Percentiles rank a stretch among this genome's conserved stretches.
Evolutionary conservation across 2,113 vertebrate species (phyloP).

Genomic region (Cynocephalus volans): DNA sequence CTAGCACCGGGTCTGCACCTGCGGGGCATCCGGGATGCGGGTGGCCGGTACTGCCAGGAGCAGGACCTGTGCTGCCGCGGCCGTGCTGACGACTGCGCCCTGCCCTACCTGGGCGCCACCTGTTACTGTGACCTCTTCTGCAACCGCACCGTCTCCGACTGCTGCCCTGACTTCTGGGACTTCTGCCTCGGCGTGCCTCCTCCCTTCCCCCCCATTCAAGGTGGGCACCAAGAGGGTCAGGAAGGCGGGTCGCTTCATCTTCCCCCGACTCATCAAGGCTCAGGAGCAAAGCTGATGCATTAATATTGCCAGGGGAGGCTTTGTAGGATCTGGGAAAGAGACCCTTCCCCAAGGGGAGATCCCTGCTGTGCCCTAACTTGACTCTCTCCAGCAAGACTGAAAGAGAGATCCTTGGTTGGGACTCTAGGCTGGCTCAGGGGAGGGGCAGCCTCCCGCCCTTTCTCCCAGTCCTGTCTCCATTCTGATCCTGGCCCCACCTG

Average conservation of each 20-base stretch:
- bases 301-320: not conserved
- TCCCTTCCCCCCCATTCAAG: conserved; percentile 89
- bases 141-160: conserved; percentile 97
- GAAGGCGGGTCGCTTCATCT: not conserved
- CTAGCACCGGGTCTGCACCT: conserved; percentile 92
- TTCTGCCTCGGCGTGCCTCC: conserved; percentile 94
- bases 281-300: not conserved
- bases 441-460: conserved; percentile 37
- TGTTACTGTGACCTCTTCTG: conserved; percentile 99
- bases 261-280: not conserved
- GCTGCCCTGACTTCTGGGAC: conserved; percentile 98
- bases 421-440: not conserved
- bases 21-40: conserved; percentile 94
- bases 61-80: conserved; percentile 94
- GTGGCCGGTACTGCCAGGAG: conserved; percentile 93
- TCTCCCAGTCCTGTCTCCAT: conserved; percentile 48
- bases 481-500: conserved; percentile 58
- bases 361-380: not conserved
- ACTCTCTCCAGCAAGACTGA: not conserved
- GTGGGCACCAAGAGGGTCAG: conserved; percentile 27
- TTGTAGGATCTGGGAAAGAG: not conserved
- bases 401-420: not conserved
- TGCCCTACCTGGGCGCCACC: conserved; percentile 96
- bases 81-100: conserved; percentile 93
- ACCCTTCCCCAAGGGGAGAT: not conserved